Evolutionary conservation across 2,113 vertebrate genomes (phyloP).

Genomic region (Marmota flaviventris): DNA sequence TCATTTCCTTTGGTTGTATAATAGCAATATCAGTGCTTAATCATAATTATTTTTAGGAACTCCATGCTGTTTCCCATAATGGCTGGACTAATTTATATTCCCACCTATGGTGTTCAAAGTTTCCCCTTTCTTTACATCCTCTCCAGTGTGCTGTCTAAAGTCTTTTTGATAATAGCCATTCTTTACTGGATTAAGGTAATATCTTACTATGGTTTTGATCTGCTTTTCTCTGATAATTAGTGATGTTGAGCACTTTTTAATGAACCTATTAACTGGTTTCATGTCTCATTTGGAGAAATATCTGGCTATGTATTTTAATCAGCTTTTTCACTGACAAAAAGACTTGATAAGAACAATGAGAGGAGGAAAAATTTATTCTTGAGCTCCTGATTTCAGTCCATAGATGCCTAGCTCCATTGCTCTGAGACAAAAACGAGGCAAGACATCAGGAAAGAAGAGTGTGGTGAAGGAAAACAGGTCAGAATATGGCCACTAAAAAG

Average conservation of each 20-base stretch:
- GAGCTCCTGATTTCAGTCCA: too few species aligned
- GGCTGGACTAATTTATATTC: not conserved
- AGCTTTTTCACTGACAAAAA: too few species aligned
- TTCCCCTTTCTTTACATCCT: not conserved
- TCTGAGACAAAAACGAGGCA: too few species aligned
- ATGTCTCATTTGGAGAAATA: not conserved
- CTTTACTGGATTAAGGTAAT: not conserved
- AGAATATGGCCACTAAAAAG: too few species aligned
- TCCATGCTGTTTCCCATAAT: not conserved
- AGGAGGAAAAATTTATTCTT: too few species aligned
- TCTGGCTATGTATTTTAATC: not conserved
- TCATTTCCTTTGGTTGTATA: not conserved
- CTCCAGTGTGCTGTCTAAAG: not conserved
- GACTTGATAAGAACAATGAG: too few species aligned
- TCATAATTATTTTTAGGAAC: not conserved
- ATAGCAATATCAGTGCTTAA: not conserved
- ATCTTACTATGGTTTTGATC: not conserved
- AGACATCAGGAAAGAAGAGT: too few species aligned
- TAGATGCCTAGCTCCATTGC: too few species aligned
- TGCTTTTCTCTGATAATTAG: too few species aligned
- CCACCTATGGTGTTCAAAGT: not conserved
- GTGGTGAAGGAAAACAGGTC: too few species aligned
- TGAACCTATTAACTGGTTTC: not conserved
- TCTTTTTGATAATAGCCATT: not conserved
- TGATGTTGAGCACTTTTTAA: not conserved